Evolutionary conservation across 2,888 invertebrate species (phyloP).

Genomic region (Andrena bucephala): DNA sequence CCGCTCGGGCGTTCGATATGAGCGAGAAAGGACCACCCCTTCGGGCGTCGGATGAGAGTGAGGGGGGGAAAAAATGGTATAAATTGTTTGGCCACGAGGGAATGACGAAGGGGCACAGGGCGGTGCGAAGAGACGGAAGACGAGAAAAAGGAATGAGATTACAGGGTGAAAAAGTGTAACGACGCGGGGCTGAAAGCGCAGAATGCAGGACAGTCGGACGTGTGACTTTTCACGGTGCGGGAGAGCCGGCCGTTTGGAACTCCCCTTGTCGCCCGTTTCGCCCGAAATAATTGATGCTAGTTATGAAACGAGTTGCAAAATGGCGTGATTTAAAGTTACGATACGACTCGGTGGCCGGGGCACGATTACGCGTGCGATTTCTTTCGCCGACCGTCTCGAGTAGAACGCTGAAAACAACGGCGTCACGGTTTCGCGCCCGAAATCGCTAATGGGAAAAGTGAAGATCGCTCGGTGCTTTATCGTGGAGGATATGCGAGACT

Average conservation of each 20-base stretch:
- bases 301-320: constrained; percentile 56
- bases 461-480: neutral
- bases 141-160: constrained; percentile 45
- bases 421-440: constrained; percentile 30
- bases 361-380: constrained; percentile 21
- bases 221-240: constrained; percentile 52
- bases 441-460: constrained; percentile 26
- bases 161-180: constrained; percentile 42
- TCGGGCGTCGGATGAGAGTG: neutral
- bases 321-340: constrained; percentile 58
- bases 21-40: constrained; percentile 47
- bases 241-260: constrained; percentile 57
- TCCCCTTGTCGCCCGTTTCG: constrained; percentile 52
- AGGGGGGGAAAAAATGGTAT: constrained; percentile 61
- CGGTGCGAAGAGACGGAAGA: constrained; percentile 24
- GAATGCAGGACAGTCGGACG: constrained; percentile 54
- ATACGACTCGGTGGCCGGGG: constrained; percentile 20
- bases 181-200: constrained; percentile 48
- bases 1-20: constrained; percentile 72
- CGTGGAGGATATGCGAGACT: neutral
- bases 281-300: constrained; percentile 58
- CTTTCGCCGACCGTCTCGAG: constrained; percentile 39
- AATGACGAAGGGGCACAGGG: neutral
- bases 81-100: constrained; percentile 67
- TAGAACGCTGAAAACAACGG: constrained; percentile 42